phyloP scores from a whole-genome alignment of 2,113 vertebrate species.

The Oreotragus oreotragus region DNA sequence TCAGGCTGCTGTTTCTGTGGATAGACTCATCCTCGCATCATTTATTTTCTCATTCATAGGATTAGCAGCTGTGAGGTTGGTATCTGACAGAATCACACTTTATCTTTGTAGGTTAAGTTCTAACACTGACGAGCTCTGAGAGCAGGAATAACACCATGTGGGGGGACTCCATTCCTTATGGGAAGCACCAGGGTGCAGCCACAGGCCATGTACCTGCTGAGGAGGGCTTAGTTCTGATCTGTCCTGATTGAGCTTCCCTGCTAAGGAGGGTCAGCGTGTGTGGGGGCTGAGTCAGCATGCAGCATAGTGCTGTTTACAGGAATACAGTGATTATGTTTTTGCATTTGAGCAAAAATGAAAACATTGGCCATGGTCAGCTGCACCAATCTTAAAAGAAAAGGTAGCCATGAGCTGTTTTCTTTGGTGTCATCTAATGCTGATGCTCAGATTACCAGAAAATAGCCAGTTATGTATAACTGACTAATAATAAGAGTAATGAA shows the following conservation, averaged over 20 bases:
- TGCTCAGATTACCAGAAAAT: background rate
- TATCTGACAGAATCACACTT: constrained; percentile 66
- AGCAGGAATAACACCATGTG: background rate
- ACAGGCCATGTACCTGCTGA: background rate
- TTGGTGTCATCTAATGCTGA: background rate
- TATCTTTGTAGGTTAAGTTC: constrained; percentile 53
- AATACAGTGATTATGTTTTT: background rate
- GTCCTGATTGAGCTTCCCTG: background rate
- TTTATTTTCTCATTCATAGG: constrained; percentile 69
- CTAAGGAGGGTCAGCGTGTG: background rate
- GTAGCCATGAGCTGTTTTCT: background rate
- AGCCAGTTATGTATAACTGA: background rate
- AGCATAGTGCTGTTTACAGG: background rate
- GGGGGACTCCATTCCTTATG: background rate
- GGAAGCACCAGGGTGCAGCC: background rate
- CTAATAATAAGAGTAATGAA: background rate
- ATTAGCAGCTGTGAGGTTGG: constrained; percentile 65
- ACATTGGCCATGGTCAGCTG: background rate
- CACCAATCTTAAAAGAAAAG: background rate
- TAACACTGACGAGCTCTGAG: background rate
- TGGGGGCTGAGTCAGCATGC: background rate
- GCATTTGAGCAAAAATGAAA: background rate
- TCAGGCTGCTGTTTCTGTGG: constrained; percentile 61
- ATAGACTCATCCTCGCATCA: constrained; percentile 63
- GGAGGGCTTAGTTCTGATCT: background rate